Evolutionary conservation across 92 coral and sea anemone species (phyloP).

Genomic region (Porites divaricata): DNA sequence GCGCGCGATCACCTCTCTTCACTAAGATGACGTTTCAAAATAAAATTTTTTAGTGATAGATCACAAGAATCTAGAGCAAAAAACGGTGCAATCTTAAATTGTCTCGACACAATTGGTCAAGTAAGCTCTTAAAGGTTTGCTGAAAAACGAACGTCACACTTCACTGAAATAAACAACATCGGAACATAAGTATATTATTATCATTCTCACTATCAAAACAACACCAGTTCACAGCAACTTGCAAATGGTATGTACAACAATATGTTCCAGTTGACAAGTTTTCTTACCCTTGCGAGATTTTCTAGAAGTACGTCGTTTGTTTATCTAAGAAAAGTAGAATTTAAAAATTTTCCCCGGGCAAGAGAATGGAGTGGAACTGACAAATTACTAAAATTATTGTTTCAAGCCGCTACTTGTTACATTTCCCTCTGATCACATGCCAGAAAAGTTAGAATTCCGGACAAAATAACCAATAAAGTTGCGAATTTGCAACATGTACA

Average conservation of each 20-base stretch:
- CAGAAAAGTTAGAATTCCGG: not conserved
- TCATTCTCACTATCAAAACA: not conserved
- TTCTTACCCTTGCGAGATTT: too few relatives aligned
- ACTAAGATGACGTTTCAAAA: not conserved
- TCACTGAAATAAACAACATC: conserved; percentile 1
- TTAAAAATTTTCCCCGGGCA: not conserved
- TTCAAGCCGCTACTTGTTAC: not conserved
- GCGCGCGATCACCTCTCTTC: not conserved
- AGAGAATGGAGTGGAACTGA: not conserved
- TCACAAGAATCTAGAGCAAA: not conserved
- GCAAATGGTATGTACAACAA: not conserved
- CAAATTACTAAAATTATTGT: not conserved
- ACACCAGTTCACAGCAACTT: conserved; percentile 15
- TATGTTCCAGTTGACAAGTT: not conserved
- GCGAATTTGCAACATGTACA: not conserved
- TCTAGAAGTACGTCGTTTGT: not conserved
- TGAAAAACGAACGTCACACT: not conserved
- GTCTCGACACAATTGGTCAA: not conserved
- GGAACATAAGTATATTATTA: not conserved
- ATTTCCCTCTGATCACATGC: not conserved
- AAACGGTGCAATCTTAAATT: not conserved
- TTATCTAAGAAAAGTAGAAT: too few relatives aligned
- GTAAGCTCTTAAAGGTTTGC: not conserved
- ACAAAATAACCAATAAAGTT: conserved; percentile 6
- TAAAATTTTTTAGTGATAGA: not conserved